Percentiles rank a stretch among this genome's conserved stretches.
These are phyloP conservation scores for Eupeodes corollae DNA, from an alignment of 1,140 invertebrate species.

Conservation along the genomic window DNA sequence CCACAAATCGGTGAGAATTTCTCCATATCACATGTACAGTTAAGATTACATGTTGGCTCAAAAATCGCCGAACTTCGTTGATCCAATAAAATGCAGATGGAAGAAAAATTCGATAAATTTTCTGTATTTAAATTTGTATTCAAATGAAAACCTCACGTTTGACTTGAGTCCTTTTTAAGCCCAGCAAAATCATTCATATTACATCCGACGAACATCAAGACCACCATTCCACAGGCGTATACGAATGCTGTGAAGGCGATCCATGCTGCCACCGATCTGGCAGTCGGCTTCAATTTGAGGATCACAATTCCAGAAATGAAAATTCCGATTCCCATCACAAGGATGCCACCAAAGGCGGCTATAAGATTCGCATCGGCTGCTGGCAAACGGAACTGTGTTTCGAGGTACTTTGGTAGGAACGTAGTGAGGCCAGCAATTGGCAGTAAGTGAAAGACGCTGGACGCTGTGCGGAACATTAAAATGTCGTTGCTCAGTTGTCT, in stretches of 20 bases:
- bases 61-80: slow-evolving; percentile 20
- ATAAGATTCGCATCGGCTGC: slow-evolving; percentile 83
- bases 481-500: slow-evolving; percentile 80
- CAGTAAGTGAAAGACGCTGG: slow-evolving; percentile 77
- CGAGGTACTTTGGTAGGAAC: slow-evolving; percentile 87
- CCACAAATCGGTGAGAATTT: slow-evolving; percentile 77
- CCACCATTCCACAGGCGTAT: slow-evolving; percentile 77
- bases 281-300: slow-evolving; percentile 67
- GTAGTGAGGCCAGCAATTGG: slow-evolving; percentile 85
- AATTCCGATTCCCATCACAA: slow-evolving; percentile 85
- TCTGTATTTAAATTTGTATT: neutral
- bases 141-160: slow-evolving; percentile 13
- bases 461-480: slow-evolving; percentile 77
- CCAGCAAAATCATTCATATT: slow-evolving; percentile 72
- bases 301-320: slow-evolving; percentile 79
- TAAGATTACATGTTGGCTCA: slow-evolving; percentile 51
- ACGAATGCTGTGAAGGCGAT: slow-evolving; percentile 76
- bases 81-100: neutral
- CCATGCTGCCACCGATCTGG: slow-evolving; percentile 77
- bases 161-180: slow-evolving; percentile 34
- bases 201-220: slow-evolving; percentile 81
- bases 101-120: slow-evolving; percentile 39
- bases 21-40: slow-evolving; percentile 59
- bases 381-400: slow-evolving; percentile 79
- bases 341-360: slow-evolving; percentile 79